These are phyloP conservation scores for Enoplosus armatus DNA, from an alignment of 2,797 vertebrate genomes.

Conservation along the genomic window DNA sequence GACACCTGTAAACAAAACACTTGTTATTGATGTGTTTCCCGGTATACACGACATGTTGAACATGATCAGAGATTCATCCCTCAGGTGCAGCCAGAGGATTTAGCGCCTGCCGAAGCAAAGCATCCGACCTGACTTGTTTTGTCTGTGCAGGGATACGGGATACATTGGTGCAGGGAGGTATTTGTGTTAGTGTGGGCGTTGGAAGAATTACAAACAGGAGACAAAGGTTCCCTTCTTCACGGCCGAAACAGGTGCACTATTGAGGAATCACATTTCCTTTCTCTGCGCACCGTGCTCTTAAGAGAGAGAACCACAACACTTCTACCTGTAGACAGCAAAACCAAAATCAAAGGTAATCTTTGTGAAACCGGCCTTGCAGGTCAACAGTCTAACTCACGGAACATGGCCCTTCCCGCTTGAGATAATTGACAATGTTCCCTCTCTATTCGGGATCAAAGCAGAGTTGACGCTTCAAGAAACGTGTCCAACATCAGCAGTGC, in stretches of 20 bases:
- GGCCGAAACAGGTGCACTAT: slow-evolving; percentile 65
- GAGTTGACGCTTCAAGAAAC: neutral
- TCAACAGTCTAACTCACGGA: slow-evolving; percentile 43
- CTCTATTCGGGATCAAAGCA: slow-evolving; percentile 43
- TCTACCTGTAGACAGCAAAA: slow-evolving; percentile 17
- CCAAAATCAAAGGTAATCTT: slow-evolving; percentile 6
- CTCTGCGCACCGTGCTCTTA: neutral
- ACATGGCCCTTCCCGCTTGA: slow-evolving; percentile 28
- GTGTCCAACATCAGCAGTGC: slow-evolving; percentile 7
- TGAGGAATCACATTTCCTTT: slow-evolving; percentile 58
- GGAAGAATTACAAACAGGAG: slow-evolving; percentile 69
- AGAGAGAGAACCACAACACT: slow-evolving; percentile 4
- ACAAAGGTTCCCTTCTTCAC: slow-evolving; percentile 69
- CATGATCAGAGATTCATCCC: slow-evolving; percentile 35
- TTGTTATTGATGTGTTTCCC: slow-evolving; percentile 21
- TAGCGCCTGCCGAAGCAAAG: slow-evolving; percentile 18
- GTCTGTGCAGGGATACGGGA: slow-evolving; percentile 53
- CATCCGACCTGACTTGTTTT: slow-evolving; percentile 68
- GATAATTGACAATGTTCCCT: slow-evolving; percentile 29
- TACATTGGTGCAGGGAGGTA: slow-evolving; percentile 48
- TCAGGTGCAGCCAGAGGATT: slow-evolving; percentile 51
- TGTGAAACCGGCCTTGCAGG: neutral
- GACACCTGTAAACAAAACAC: slow-evolving; percentile 7
- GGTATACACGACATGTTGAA: slow-evolving; percentile 1
- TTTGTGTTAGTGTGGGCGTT: slow-evolving; percentile 65